Evolutionary conservation across 2,113 vertebrate species (phyloP).

Genomic region (Phaethon lepturus): DNA sequence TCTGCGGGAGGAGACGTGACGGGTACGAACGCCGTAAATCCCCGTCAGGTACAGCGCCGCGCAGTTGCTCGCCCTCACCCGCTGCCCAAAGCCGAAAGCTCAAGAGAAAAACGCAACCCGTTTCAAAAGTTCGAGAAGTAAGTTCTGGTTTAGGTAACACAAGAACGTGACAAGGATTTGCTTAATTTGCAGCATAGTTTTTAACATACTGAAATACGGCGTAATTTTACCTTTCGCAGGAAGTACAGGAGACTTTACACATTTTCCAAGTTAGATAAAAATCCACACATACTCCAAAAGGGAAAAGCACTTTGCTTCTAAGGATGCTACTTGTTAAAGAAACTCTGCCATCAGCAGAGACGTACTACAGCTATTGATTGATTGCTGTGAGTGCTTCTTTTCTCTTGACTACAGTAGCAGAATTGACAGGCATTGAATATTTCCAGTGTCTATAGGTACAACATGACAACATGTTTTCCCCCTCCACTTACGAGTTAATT

Average conservation of each 20-base stretch:
- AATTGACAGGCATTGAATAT: not conserved
- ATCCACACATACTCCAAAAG: not conserved
- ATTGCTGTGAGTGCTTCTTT: not conserved
- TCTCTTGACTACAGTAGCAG: not conserved
- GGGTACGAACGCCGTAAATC: not conserved
- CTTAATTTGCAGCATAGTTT: not conserved
- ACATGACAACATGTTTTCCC: not conserved
- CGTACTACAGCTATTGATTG: not conserved
- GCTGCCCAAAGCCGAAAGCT: not conserved
- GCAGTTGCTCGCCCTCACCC: rapidly evolving
- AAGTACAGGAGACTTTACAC: not conserved
- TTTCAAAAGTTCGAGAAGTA: not conserved
- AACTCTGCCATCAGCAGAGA: not conserved
- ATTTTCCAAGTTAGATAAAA: not conserved
- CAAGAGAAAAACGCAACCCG: not conserved
- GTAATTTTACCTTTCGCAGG: not conserved
- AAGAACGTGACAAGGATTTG: rapidly evolving
- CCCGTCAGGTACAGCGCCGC: rapidly evolving
- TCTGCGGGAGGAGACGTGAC: not conserved
- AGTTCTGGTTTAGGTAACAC: not conserved
- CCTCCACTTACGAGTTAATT: not conserved
- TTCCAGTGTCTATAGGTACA: not conserved
- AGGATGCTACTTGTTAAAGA: not conserved
- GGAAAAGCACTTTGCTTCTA: not conserved
- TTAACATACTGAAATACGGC: not conserved